Evolutionary conservation across 2,888 invertebrate genomes (phyloP).

Genomic region (Arrhopalites spinosus): DNA sequence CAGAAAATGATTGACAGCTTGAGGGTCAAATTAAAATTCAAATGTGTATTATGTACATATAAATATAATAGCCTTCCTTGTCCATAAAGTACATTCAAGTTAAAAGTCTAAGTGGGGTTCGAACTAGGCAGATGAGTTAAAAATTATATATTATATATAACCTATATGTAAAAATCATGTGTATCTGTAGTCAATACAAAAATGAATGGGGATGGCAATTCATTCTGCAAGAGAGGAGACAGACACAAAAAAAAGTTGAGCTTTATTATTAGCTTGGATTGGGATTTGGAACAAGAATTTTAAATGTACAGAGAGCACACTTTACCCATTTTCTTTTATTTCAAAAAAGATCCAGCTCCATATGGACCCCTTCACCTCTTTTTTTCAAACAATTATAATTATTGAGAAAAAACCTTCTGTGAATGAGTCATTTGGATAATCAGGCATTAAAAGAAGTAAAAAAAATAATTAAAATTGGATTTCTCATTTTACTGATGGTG

Average conservation of each 20-base stretch:
- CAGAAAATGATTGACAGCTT: constrained; percentile 34
- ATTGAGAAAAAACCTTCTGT: too few relatives aligned
- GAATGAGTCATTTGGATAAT: too few relatives aligned
- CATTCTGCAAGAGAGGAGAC: neutral
- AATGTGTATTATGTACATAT: neutral
- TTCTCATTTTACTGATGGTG: too few relatives aligned
- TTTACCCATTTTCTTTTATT: too few relatives aligned
- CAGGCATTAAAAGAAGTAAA: too few relatives aligned
- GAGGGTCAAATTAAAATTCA: constrained; percentile 37
- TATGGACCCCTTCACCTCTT: too few relatives aligned
- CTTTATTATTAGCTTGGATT: neutral
- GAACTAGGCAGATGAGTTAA: constrained; percentile 1
- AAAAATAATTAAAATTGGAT: too few relatives aligned
- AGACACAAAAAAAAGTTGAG: neutral
- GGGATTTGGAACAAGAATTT: constrained; percentile 20
- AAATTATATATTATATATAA: neutral
- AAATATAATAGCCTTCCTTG: neutral
- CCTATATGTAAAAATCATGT: too few relatives aligned
- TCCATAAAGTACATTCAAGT: too few relatives aligned
- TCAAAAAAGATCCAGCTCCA: too few relatives aligned
- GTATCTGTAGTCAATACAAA: too few relatives aligned
- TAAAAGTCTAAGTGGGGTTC: neutral
- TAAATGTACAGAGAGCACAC: neutral
- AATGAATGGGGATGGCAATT: too few relatives aligned
- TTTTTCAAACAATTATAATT: neutral